Base-by-base conservation (phyloP, 2,888 invertebrate genomes). In the Trilocha varians region DNA sequence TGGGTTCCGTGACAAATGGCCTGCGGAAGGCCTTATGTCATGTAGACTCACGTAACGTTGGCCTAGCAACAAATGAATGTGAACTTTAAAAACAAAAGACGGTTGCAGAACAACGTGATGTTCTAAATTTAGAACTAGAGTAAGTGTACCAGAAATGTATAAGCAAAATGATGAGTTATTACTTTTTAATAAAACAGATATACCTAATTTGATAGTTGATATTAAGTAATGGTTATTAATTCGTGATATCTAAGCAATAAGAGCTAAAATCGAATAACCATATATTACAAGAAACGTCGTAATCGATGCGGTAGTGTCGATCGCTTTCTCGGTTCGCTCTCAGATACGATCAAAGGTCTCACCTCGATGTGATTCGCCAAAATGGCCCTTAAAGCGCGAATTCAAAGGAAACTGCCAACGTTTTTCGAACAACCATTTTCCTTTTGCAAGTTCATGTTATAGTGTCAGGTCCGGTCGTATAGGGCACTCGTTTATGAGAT, bases 1-100 rank as follows among this genome's bases (percentile, higher is more conserved):
- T 86, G 86, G 84, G 78, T 66, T 60, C 70, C 59, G 79, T 87
- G 87, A 87, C 86, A 87, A 87, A 87, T 86, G 82, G 82, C 70
- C 69, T 70, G 72, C 69, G 73, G 82, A 76, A 82, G 82, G 78
- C 77, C 79, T 72, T 68, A 65, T 66, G 69, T 42, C 38, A 25
- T 38, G 25, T 34, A 34, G 18, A 36, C 33, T 18, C 34, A 37
- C 41, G 41, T 42, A 42, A 42, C 37, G 15, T 38, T 34, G 1
- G 13, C 8, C 15, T 25, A 6, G 16, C 14, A 13, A 15, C 74
- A 72, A 67, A 65, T 70, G 62, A 80, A 79, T 71, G 64, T 78
- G 55, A 60, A 45, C 64, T 70, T 68, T 80, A 73, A 53, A 57
- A 69, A 57, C 57, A 8, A 34, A 5, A 9, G 3, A 25, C 1